phyloP scores from a whole-genome alignment of 35 echinoderm and acorn worm species.

The Heliocidaris erythrogramma region DNA sequence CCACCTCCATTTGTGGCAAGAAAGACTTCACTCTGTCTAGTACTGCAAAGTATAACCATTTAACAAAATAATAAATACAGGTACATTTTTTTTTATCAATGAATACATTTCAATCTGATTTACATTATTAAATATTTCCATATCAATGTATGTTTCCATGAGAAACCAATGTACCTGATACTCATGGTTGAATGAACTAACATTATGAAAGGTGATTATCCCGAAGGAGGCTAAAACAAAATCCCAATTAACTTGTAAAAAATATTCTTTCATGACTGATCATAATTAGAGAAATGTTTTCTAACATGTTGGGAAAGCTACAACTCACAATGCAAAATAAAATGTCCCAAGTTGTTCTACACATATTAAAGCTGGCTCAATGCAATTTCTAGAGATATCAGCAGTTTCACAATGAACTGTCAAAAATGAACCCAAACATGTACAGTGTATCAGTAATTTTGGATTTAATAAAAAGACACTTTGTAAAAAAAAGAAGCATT shows the following conservation, averaged over 20 bases:
- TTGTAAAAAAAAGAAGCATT: not conserved
- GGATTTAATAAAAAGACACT: not conserved
- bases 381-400: not conserved
- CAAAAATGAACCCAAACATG: not conserved
- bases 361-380: not conserved
- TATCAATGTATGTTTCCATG: too few species aligned
- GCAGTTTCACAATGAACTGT: not conserved
- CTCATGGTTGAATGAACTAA: too few species aligned
- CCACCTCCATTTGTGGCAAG: constrained; percentile 7
- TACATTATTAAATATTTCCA: not conserved
- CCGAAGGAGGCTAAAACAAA: too few species aligned
- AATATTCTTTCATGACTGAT: too few species aligned
- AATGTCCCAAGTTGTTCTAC: too few species aligned
- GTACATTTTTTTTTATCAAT: not conserved
- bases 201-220: too few species aligned
- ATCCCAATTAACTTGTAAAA: too few species aligned
- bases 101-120: not conserved
- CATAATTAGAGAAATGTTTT: too few species aligned
- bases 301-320: too few species aligned
- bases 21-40: constrained; percentile 26
- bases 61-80: not conserved
- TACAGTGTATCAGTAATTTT: not conserved
- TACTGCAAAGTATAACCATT: not conserved
- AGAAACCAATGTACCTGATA: too few species aligned
- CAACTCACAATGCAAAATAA: too few species aligned